Evolutionary conservation across 2,888 invertebrate genomes (phyloP).

Genomic region (Aleiodes alternator): DNA sequence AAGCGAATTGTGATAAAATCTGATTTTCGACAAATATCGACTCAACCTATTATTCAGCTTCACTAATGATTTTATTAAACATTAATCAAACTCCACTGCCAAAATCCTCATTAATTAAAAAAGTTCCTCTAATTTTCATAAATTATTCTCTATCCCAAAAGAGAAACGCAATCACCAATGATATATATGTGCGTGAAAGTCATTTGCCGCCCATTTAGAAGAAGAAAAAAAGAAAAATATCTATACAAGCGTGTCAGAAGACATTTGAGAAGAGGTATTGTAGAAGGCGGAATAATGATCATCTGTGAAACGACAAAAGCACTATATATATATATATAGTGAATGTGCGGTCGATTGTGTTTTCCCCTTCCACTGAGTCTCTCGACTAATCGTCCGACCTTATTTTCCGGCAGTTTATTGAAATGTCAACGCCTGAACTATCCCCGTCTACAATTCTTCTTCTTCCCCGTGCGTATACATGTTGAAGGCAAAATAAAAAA

Average conservation of each 20-base stretch:
- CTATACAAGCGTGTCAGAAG: slow-evolving; percentile 22
- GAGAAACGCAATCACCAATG: neutral
- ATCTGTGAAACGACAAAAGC: slow-evolving; percentile 34
- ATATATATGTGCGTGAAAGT: neutral
- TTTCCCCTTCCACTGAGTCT: slow-evolving; percentile 21
- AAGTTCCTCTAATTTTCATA: neutral
- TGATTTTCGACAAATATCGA: no score
- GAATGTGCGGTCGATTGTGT: slow-evolving; percentile 27
- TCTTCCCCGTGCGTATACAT: slow-evolving; percentile 30
- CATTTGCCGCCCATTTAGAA: neutral
- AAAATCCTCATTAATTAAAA: no score
- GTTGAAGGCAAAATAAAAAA: slow-evolving; percentile 41
- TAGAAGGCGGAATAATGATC: slow-evolving; percentile 52
- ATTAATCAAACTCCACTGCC: no score
- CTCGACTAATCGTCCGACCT: slow-evolving; percentile 58
- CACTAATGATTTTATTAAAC: no score
- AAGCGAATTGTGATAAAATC: no score
- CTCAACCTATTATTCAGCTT: no score
- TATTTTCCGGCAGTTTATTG: slow-evolving; percentile 61
- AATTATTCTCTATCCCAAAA: slow-evolving; percentile 4
- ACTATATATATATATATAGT: neutral
- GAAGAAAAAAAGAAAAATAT: slow-evolving; percentile 1
- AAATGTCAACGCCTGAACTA: slow-evolving; percentile 66
- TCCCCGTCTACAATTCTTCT: slow-evolving; percentile 41
- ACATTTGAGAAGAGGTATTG: slow-evolving; percentile 28